These are phyloP conservation scores for Trichonephila clavipes DNA, from an alignment of 1,140 invertebrate genomes.

Conservation along the genomic window DNA sequence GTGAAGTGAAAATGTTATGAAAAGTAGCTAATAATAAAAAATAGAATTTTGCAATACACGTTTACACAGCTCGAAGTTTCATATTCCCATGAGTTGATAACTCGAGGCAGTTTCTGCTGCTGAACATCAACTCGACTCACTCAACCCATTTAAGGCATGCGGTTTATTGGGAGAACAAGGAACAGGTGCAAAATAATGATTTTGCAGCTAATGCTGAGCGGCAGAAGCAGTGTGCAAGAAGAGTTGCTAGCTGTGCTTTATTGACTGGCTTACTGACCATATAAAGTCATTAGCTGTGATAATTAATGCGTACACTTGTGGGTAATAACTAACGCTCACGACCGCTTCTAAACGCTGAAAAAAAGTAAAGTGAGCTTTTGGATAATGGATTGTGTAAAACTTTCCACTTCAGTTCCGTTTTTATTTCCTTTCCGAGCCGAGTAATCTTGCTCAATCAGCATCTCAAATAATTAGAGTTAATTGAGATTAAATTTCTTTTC, in stretches of 20 bases:
- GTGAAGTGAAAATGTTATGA: background rate
- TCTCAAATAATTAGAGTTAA: conserved; percentile 36
- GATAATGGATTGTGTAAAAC: conserved; percentile 49
- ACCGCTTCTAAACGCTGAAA: conserved; percentile 12
- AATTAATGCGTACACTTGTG: conserved; percentile 62
- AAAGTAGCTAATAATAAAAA: background rate
- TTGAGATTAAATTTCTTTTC: conserved; percentile 36
- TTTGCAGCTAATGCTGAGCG: conserved; percentile 60
- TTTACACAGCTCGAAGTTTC: background rate
- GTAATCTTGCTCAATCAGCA: conserved; percentile 31
- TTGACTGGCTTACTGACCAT: conserved; percentile 76
- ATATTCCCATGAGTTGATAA: conserved; percentile 17
- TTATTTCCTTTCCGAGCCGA: conserved; percentile 45
- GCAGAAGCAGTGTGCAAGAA: background rate
- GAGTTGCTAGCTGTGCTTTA: conserved; percentile 53
- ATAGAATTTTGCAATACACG: background rate
- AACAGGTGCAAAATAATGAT: conserved; percentile 77
- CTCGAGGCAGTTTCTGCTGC: conserved; percentile 6
- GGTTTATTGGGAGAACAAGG: conserved; percentile 51
- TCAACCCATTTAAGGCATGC: conserved; percentile 19
- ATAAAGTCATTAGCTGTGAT: conserved; percentile 76
- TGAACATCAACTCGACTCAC: conserved; percentile 21
- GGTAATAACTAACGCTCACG: conserved; percentile 48
- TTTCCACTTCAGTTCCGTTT: conserved; percentile 55
- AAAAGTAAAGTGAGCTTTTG: background rate